phyloP scores from a whole-genome alignment of 2,888 invertebrate genomes.

The Sphecodes monilicornis region DNA sequence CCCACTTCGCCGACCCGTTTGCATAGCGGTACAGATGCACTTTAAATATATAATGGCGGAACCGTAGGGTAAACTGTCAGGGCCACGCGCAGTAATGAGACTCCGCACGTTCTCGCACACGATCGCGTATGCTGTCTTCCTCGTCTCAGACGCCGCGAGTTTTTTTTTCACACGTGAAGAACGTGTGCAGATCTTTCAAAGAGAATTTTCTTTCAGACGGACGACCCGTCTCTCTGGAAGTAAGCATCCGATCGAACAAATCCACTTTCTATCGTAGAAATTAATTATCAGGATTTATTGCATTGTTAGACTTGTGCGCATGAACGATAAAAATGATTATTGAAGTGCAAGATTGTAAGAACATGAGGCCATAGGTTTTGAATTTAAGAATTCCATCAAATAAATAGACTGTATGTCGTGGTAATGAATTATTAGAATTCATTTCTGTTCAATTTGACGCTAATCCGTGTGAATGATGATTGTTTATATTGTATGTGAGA shows the following conservation, averaged over 20 bases:
- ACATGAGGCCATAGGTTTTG: no score
- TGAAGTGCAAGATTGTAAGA: no score
- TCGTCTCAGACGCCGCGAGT: constrained; percentile 3
- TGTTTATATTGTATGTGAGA: no score
- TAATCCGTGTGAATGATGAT: no score
- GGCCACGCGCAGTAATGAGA: constrained; percentile 54
- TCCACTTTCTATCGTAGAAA: background rate
- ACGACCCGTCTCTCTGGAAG: background rate
- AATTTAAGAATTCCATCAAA: no score
- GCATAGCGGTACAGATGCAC: constrained; percentile 61
- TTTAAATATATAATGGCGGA: constrained; percentile 69
- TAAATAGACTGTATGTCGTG: no score
- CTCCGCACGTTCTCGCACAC: constrained; percentile 8
- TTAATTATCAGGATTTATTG: background rate
- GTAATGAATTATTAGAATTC: background rate
- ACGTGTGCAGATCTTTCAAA: constrained; percentile 3
- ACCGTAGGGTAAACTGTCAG: constrained; percentile 59
- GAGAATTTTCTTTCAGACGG: background rate
- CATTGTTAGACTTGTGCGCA: no score
- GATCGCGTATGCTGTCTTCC: constrained; percentile 5
- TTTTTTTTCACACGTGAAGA: background rate
- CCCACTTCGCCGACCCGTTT: constrained; percentile 64
- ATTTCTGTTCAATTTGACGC: background rate
- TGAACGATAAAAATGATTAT: no score
- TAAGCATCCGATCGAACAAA: background rate